Evolutionary conservation across 2,888 invertebrate genomes (phyloP), one percentile per base, ranked within the genome.

Genomic region (Prosapia bicincta): DNA sequence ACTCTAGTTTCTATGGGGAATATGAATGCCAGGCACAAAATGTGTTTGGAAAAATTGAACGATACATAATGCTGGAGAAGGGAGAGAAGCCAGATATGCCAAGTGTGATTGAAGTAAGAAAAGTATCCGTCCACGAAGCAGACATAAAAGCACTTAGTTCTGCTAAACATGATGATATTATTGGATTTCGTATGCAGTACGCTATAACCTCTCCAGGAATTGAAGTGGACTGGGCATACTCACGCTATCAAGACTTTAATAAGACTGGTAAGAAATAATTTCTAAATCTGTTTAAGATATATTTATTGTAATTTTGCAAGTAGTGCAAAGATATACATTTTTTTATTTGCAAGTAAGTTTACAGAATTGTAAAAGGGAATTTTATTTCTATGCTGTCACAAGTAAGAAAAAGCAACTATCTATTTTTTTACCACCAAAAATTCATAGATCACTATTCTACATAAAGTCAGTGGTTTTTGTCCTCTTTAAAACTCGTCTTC

Each of bases 11-110:
- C 7, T 88, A 88, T 78, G 81, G 80, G 9, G 74, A 78, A n/a
- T 81, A 80, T 71, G 74, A 79, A 69, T 81, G 81, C 66, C 69
- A 78, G 71, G 81, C 80, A 5, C 72, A 69, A 30, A 81, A 81
- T 70, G 30, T 69, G 1, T 71, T 79, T 13, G 80, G 80, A 0
- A 78, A 79, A 69, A 81, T 82, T 71, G 82, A 82, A 75, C 85
- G 87, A 23, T 83, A 84, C 20, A 87, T 88, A 73, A 84, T 83
- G 0, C 82, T 90, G 69, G 85, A 86, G 70, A 84, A 87, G 80
- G 90, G 89, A 20, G 84, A 84, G 0, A 87, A 88, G 80, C 90
- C 90, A 0, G 84, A 86, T 3, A 83, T 86, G 0, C 90, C 90
- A 3, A 73, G 70, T 26, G 66, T 71, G 0, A 73, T 80, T 9